These are phyloP conservation scores for Enteromius thamalakanensis DNA, from an alignment of 2,797 vertebrate species.

Conservation along the genomic window DNA sequence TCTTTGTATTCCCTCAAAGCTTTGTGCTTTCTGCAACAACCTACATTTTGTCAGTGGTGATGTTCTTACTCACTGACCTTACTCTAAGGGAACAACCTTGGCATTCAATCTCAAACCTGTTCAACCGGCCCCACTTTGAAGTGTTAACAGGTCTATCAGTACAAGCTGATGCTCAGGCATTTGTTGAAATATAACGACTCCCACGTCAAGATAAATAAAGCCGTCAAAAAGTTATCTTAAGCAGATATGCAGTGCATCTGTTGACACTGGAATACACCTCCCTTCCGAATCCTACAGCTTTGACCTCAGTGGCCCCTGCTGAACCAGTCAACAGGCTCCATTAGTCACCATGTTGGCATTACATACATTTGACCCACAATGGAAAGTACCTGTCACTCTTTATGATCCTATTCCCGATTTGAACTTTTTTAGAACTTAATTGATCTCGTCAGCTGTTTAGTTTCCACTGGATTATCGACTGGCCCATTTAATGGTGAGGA, in stretches of 20 bases:
- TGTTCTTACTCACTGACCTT: constrained; percentile 4
- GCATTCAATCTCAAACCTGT: constrained; percentile 39
- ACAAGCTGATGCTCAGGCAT: constrained; percentile 35
- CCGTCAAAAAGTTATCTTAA: constrained; percentile 27
- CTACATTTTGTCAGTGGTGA: not conserved
- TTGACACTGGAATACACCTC: constrained; percentile 23
- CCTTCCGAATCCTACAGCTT: constrained; percentile 4
- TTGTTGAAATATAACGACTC: constrained; percentile 24
- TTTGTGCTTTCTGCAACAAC: not conserved
- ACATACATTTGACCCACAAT: constrained; percentile 25
- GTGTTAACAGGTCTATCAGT: constrained; percentile 31
- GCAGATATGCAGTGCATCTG: constrained; percentile 21
- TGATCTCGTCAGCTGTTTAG: constrained; percentile 39
- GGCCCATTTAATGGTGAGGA: constrained; percentile 32
- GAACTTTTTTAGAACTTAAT: constrained; percentile 39
- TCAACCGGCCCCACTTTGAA: constrained; percentile 21
- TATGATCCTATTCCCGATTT: constrained; percentile 29
- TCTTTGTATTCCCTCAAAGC: not conserved
- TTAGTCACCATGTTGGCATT: constrained; percentile 27
- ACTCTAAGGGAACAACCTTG: not conserved
- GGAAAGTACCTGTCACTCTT: constrained; percentile 27
- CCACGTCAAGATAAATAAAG: constrained; percentile 29
- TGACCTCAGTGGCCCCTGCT: constrained; percentile 35
- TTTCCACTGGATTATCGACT: constrained; percentile 35
- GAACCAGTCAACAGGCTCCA: constrained; percentile 29